These are phyloP conservation scores for Girardinichthys multiradiatus DNA, from an alignment of 2,113 vertebrate genomes.

Conservation along the genomic window DNA sequence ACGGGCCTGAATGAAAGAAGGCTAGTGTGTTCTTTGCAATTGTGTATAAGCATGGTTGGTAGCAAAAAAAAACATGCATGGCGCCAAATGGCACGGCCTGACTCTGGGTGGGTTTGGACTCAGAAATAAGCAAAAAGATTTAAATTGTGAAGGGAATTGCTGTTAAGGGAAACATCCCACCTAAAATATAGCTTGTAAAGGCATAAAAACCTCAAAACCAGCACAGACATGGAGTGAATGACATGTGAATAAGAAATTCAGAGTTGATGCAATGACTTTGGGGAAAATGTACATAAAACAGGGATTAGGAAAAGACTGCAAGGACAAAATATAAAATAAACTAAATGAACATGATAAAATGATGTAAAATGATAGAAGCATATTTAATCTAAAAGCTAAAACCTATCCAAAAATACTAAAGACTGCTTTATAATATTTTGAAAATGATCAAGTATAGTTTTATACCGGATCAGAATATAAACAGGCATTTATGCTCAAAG, in stretches of 20 bases:
- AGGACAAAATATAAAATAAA: not conserved
- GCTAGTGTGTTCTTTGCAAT: slow-evolving; percentile 52
- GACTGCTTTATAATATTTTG: no score
- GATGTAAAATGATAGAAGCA: not conserved
- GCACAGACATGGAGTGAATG: slow-evolving; percentile 10
- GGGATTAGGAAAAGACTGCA: not conserved
- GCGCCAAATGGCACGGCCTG: slow-evolving; percentile 61
- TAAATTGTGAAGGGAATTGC: slow-evolving; percentile 32
- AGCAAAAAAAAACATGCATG: slow-evolving; percentile 40
- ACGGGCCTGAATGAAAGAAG: slow-evolving; percentile 57
- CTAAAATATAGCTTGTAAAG: not conserved
- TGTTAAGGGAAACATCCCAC: slow-evolving; percentile 47
- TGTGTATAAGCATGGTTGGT: slow-evolving; percentile 55
- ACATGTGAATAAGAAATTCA: slow-evolving; percentile 7
- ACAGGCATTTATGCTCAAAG: no score
- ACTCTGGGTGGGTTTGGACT: slow-evolving; percentile 49
- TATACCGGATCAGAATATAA: no score
- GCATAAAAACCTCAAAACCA: slow-evolving; percentile 17
- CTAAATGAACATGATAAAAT: no score
- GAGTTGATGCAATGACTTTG: slow-evolving; percentile 28
- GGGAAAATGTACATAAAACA: not conserved
- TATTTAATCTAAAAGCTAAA: not conserved
- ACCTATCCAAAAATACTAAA: no score
- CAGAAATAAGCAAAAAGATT: slow-evolving; percentile 32
- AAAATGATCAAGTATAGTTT: no score